Evolutionary conservation across 2,113 vertebrate species (phyloP).

Genomic region (Pterocles gutturalis): DNA sequence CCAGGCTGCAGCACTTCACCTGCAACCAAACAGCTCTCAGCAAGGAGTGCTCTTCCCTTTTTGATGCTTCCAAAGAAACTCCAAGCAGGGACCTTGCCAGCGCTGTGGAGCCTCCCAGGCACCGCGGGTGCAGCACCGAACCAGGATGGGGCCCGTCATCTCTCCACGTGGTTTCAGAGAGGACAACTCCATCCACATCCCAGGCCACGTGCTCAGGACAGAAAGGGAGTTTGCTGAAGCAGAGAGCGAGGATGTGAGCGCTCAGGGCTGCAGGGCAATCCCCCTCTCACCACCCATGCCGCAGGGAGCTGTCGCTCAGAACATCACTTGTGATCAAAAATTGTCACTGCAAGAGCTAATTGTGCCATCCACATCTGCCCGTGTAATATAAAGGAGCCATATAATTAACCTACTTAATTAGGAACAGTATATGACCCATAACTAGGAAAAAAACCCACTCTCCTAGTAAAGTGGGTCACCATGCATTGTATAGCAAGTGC

Average conservation of each 20-base stretch:
- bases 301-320: neutral
- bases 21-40: neutral
- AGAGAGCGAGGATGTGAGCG: accelerated
- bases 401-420: slow-evolving; percentile 67
- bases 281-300: neutral
- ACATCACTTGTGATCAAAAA: neutral
- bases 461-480: slow-evolving; percentile 51
- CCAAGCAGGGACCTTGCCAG: neutral
- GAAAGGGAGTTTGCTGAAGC: neutral
- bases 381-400: slow-evolving; percentile 45
- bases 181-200: neutral
- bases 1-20: neutral
- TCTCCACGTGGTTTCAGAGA: neutral
- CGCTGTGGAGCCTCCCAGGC: neutral
- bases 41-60: neutral
- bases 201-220: neutral
- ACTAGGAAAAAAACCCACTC: neutral
- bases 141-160: accelerated
- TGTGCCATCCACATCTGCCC: neutral
- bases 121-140: neutral
- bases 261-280: neutral
- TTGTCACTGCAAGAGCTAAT: slow-evolving; percentile 9
- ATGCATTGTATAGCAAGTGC: neutral
- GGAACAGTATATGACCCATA: slow-evolving; percentile 47
- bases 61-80: neutral